phyloP scores from a whole-genome alignment of 1,140 invertebrate genomes.

The Neotoxoptera formosana region DNA sequence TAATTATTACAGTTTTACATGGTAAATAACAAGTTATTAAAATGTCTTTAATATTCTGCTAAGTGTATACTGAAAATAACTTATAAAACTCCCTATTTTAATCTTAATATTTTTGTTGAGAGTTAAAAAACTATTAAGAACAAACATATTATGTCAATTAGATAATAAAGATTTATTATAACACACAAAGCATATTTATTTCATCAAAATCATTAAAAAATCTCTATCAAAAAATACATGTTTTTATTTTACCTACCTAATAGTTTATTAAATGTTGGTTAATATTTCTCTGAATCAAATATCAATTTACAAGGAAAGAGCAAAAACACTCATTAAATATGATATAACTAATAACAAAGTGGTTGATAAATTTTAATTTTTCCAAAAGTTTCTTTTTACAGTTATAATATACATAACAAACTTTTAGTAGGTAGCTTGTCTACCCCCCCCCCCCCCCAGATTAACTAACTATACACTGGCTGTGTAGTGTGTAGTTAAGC shows the following conservation, averaged over 20 bases:
- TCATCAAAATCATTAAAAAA: not conserved
- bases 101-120: slow-evolving; percentile 16
- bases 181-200: not conserved
- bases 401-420: not conserved
- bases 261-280: not conserved
- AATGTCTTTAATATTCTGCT: not conserved
- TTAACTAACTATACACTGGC: no score
- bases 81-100: not conserved
- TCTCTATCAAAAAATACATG: not conserved
- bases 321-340: not conserved
- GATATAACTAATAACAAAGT: not conserved
- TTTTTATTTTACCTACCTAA: not conserved
- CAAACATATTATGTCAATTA: not conserved
- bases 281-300: not conserved
- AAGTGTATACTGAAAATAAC: not conserved
- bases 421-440: not conserved
- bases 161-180: not conserved
- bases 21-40: not conserved
- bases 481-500: no score
- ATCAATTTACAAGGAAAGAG: not conserved
- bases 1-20: not conserved
- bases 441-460: no score
- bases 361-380: not conserved
- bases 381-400: not conserved
- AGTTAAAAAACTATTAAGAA: not conserved